A percentile compares a stretch with the other conserved stretches of the same genome.
Conservation (phyloP, 2,113 vertebrate species). For the Callipepla squamata region DNA sequence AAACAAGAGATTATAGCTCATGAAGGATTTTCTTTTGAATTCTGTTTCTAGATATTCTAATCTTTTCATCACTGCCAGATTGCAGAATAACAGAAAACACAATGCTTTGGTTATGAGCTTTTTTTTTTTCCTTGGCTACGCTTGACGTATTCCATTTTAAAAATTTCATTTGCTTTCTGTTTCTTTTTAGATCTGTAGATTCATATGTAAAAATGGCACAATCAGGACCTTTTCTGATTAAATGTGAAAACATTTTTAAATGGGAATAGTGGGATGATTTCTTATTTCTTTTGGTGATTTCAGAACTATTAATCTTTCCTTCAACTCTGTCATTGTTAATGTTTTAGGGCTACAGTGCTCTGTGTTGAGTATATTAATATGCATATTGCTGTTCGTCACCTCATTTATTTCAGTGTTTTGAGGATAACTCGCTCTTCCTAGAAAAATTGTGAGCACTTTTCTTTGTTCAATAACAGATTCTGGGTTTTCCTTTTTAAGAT, state of each 20-base stretch:
- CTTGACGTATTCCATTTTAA: neutral
- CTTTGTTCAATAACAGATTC: neutral
- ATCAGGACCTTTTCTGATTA: neutral
- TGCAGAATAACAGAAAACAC: neutral
- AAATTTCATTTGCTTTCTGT: neutral
- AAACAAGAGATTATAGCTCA: slow-evolving; percentile 10
- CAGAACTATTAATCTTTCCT: slow-evolving; percentile 37
- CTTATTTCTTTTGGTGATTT: neutral
- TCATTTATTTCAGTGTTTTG: slow-evolving; percentile 21
- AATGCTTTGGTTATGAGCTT: neutral
- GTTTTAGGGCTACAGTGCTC: neutral
- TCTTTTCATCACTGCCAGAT: slow-evolving; percentile 32
- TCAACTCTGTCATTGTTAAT: neutral
- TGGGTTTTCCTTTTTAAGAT: neutral
- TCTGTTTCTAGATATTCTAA: slow-evolving; percentile 43
- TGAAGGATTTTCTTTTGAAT: slow-evolving; percentile 36
- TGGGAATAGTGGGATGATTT: neutral
- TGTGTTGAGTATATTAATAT: neutral
- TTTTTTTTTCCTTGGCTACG: neutral
- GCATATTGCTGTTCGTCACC: neutral
- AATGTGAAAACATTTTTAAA: neutral
- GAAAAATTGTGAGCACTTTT: neutral
- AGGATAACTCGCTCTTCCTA: neutral
- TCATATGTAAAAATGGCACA: neutral
- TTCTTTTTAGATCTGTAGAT: neutral